Evolutionary conservation across 2,888 invertebrate genomes (phyloP), one percentile per base, ranked within the genome.

Genomic region (Megaustenia siamemsis): DNA sequence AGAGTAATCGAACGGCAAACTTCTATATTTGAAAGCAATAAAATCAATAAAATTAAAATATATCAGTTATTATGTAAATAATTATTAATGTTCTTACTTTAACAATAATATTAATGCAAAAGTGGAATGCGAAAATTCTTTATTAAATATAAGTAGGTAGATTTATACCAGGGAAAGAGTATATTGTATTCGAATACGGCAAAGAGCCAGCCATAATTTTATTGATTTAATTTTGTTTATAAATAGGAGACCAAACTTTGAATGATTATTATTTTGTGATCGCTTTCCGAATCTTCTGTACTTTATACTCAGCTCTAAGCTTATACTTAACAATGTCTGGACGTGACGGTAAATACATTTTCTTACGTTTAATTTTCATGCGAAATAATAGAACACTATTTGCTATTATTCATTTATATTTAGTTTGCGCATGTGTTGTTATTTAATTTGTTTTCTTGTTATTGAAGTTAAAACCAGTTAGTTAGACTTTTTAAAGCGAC

Each of bases 241-340:
- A 63, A 63, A 32, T 28, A 28, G 32, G 63, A n/a, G 1, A 0
- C 12, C 10, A 63, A 63, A 12, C 60, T 4, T 12, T 12, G 21
- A 63, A 21, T 32, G 28, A 1, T 38, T 0, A 4, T 0, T 40
- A 21, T 24, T 69, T 24, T 69, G n/a, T 40, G 1, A 24, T 69
- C 21, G 24, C n/a, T 40, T 21, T 69, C 69, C 38, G 40, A 1
- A 38, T 24, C 10, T 40, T 69, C 38, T 69, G 18, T 40, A 24
- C n/a, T 40, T 21, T 32, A 15, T 24, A 40, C 1, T 21, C 40
- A 69, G 10, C 40, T 69, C 24, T 40, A 38, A 38, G n/a, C 21
- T 40, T 40, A 40, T 35, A 66, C 5, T n/a, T n/a, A 69, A 69
- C n/a, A 21, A 69, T 69, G 69, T 69, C 69, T 40, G 69, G 69